Conservation (phyloP, 2,888 invertebrate genomes). For the Sceliomorpha sp. region DNA sequence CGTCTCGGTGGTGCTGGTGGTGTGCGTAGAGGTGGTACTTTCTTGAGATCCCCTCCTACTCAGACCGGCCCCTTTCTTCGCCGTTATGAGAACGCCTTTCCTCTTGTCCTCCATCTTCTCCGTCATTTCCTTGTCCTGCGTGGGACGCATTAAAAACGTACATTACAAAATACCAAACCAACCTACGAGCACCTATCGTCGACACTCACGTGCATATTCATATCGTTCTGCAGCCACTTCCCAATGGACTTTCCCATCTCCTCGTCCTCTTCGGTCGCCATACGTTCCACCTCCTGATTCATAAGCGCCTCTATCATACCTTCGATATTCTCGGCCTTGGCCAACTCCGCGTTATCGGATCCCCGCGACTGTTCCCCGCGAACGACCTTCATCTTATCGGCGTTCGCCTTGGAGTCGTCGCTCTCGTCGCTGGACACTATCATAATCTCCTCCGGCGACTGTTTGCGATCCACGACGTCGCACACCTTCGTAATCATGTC, state of each 20-base stretch:
- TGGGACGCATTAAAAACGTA: not conserved
- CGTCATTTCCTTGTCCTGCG: constrained; percentile 59
- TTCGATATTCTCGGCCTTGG: constrained; percentile 72
- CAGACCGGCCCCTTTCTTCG: constrained; percentile 64
- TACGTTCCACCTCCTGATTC: constrained; percentile 80
- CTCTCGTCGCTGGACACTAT: constrained; percentile 72
- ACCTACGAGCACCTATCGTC: too few species aligned
- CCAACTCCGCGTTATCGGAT: constrained; percentile 28
- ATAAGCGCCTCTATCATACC: constrained; percentile 81
- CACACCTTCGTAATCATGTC: constrained; percentile 76
- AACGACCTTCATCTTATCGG: too few species aligned
- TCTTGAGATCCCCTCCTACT: constrained; percentile 78
- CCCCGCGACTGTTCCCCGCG: too few species aligned
- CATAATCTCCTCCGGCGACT: constrained; percentile 66
- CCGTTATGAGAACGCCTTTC: constrained; percentile 66
- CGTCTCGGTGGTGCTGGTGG: constrained; percentile 78
- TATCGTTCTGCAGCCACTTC: constrained; percentile 70
- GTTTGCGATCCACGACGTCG: constrained; percentile 61
- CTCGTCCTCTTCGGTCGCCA: too few species aligned
- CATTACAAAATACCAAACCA: not conserved
- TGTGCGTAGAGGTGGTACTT: constrained; percentile 78
- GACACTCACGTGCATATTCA: constrained; percentile 48
- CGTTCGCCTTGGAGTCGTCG: constrained; percentile 60
- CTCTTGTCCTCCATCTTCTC: constrained; percentile 64
- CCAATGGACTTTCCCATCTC: constrained; percentile 70